These are phyloP conservation scores for Girardinichthys multiradiatus DNA, from an alignment of 2,113 vertebrate genomes.

Conservation along the genomic window DNA sequence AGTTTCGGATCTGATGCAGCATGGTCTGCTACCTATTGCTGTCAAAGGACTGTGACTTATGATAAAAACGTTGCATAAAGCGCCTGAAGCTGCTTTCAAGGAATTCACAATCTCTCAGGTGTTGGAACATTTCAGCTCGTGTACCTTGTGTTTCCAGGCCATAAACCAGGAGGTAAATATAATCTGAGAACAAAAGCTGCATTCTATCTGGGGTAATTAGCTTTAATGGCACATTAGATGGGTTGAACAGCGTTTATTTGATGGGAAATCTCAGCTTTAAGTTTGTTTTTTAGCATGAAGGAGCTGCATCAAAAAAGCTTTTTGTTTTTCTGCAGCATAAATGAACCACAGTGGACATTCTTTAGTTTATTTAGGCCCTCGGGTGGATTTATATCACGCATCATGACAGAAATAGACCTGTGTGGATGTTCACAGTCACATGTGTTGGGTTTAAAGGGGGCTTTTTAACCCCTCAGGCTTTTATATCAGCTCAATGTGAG, in stretches of 20 bases:
- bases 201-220: neutral
- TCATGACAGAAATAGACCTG: neutral
- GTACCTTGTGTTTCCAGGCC: neutral
- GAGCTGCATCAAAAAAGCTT: neutral
- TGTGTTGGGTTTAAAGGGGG: neutral
- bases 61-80: neutral
- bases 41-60: neutral
- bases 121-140: neutral
- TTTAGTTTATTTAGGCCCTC: neutral
- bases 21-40: neutral
- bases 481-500: neutral
- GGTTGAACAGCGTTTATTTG: neutral
- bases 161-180: neutral
- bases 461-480: neutral
- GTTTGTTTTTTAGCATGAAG: neutral
- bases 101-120: neutral
- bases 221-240: conserved; percentile 1
- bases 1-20: no score
- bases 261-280: neutral
- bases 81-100: no score
- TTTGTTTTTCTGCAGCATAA: neutral
- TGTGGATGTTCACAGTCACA: conserved; percentile 24
- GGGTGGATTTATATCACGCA: neutral
- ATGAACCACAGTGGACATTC: neutral
- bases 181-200: no score